Base-by-base conservation (phyloP, 2,888 invertebrate genomes). In the Cerastoderma edule region DNA sequence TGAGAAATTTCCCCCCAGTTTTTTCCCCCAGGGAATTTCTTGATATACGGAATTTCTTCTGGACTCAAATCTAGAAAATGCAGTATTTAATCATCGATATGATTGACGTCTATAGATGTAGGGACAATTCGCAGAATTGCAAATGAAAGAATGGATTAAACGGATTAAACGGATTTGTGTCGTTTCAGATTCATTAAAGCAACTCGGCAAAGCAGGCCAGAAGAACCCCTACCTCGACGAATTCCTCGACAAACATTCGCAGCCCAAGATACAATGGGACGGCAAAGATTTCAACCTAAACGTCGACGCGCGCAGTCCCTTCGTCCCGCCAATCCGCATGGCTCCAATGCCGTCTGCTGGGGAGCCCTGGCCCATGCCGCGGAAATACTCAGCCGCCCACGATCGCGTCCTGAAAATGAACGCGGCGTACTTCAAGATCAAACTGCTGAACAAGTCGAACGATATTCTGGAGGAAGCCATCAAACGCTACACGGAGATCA, bases 391-490 rank as follows among this genome's bases (percentile, higher is more conserved):
- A 30, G 33, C 56, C 0, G 48, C 60, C 13, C 39, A 46, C 2
- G 72, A 68, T 2, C 57, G 30, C n/a, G 53, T 77, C n/a, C 60
- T 80, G 16, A 65, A 70, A n/a, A 46, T 80, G 33, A 67, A 77
- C 6, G 46, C 32, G 10, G 63, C 48, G 28, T 64, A 65, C 30
- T 83, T 85, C 67, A 71, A 67, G 53, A 74, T 86, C 8, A 50
- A 68, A 10, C 68, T 78, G 16, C 44, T 73, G 24, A 83, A 81
- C 94, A 93, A 93, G 63, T 93, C 91, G 8, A 95, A 95, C 87
- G 93, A 94, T 67, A 93, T 95, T 54, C 87, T 95, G n/a, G 92
- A 93, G 48, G 91, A 94, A 46, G 95, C 95, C 0, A 84, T 95
- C 8, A 84, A 88, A 60, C 92, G 95, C 46, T 95, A 95, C 84